Conservation (phyloP, 2,888 invertebrate species). For the Thecocarcelia acutangulata region DNA sequence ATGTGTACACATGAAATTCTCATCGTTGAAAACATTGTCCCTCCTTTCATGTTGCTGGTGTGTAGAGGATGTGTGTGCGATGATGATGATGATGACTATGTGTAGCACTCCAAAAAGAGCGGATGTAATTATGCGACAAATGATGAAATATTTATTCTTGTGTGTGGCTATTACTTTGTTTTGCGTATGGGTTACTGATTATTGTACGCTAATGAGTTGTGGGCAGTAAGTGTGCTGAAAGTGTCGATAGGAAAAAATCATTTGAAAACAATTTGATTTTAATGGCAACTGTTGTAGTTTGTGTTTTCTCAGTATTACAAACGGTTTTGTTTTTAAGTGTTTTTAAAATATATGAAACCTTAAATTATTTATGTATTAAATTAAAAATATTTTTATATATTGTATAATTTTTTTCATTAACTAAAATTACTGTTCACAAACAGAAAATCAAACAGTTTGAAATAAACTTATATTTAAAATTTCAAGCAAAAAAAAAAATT, state of each 20-base stretch:
- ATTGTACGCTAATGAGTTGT: constrained; percentile 62
- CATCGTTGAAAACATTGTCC: constrained; percentile 38
- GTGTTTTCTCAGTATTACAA: background rate
- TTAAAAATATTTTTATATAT: background rate
- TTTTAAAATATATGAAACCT: background rate
- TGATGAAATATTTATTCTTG: constrained; percentile 52
- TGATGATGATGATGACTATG: background rate
- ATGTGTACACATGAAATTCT: background rate
- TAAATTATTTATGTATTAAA: constrained; percentile 7
- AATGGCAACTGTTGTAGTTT: constrained; percentile 7
- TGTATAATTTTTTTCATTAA: background rate
- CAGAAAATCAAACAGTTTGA: constrained; percentile 7
- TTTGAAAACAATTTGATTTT: background rate
- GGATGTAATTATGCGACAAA: constrained; percentile 69
- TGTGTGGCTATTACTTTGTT: background rate
- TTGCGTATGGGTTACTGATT: constrained; percentile 38
- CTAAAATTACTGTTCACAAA: constrained; percentile 20
- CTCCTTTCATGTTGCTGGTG: background rate
- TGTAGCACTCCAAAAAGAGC: constrained; percentile 42
- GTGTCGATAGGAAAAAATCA: constrained; percentile 29
- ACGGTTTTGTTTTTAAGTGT: background rate
- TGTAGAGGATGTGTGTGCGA: background rate
- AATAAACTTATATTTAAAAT: background rate
- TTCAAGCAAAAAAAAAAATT: background rate
- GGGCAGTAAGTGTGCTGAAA: constrained; percentile 20